A percentile compares a stretch with the other conserved stretches of the same genome.
Conservation (phyloP, 1,140 invertebrate genomes). For the Epicauta chinensis region DNA sequence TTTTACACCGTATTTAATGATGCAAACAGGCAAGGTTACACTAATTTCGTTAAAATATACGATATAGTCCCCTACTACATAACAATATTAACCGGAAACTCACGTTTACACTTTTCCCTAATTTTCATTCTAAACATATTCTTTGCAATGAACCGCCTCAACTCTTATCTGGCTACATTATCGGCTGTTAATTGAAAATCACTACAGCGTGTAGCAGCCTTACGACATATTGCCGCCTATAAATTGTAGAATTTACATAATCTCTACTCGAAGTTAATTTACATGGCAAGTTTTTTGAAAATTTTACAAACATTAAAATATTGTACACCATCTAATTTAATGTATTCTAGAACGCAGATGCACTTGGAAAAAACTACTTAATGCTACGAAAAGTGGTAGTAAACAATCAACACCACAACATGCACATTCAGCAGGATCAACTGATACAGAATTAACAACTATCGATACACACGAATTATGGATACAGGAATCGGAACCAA, state of each 20-base stretch:
- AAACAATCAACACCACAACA: slow-evolving; percentile 57
- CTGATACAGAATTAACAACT: slow-evolving; percentile 73
- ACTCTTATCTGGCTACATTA: too few relatives aligned
- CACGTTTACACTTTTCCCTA: too few relatives aligned
- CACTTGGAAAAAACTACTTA: slow-evolving; percentile 56
- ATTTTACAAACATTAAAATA: not conserved
- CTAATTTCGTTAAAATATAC: too few relatives aligned
- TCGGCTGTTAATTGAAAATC: too few relatives aligned
- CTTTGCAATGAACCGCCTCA: too few relatives aligned
- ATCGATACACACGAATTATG: slow-evolving; percentile 73
- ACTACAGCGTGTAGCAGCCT: too few relatives aligned
- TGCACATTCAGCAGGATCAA: slow-evolving; percentile 65
- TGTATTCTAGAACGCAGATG: slow-evolving; percentile 49
- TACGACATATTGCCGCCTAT: too few relatives aligned
- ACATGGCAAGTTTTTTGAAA: not conserved
- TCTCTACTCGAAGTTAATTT: not conserved
- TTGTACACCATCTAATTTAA: not conserved
- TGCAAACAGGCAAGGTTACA: too few relatives aligned
- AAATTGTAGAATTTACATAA: not conserved
- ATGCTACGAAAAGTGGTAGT: slow-evolving; percentile 36
- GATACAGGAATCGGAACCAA: slow-evolving; percentile 71
- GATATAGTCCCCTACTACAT: too few relatives aligned
- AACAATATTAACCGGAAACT: too few relatives aligned
- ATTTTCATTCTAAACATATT: too few relatives aligned
- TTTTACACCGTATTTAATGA: too few relatives aligned